phyloP scores from a whole-genome alignment of 2,113 vertebrate genomes.

The Oryzias melastigma region DNA sequence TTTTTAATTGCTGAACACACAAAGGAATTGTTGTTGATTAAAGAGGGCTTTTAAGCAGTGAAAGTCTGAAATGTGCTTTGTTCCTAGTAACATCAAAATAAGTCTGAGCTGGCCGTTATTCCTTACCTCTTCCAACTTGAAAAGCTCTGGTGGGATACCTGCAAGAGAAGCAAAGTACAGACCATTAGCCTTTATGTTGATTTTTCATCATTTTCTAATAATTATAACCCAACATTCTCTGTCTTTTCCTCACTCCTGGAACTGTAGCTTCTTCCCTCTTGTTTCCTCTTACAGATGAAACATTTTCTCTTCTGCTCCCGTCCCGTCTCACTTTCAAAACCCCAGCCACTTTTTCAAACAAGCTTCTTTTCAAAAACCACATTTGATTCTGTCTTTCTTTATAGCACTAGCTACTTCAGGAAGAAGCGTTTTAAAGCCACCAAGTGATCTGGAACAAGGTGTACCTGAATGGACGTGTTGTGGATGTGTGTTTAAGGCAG shows the following conservation, averaged over 20 bases:
- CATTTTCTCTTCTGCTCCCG: constrained; percentile 52
- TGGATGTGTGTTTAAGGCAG: constrained; percentile 37
- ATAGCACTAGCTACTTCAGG: constrained; percentile 33
- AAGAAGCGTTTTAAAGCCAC: constrained; percentile 41
- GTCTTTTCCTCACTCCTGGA: constrained; percentile 35
- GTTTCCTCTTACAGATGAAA: constrained; percentile 64
- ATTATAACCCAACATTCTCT: constrained; percentile 67
- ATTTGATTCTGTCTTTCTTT: constrained; percentile 64
- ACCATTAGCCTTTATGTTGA: constrained; percentile 68
- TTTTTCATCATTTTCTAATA: constrained; percentile 64
- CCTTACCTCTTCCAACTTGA: constrained; percentile 65
- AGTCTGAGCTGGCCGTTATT: constrained; percentile 63
- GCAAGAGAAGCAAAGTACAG: constrained; percentile 60
- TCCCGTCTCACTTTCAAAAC: constrained; percentile 59
- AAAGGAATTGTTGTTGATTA: constrained; percentile 72
- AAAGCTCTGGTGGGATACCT: constrained; percentile 68
- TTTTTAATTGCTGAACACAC: constrained; percentile 65
- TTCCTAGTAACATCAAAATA: constrained; percentile 73
- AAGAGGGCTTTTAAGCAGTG: constrained; percentile 68
- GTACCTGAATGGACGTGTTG: constrained; percentile 45
- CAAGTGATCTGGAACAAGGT: constrained; percentile 57
- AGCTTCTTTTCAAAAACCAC: constrained; percentile 41
- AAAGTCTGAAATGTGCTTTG: constrained; percentile 71
- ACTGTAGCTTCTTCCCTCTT: constrained; percentile 39
- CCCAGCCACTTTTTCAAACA: constrained; percentile 39